Conservation (phyloP, 2,797 vertebrate genomes). For the Microchirus variegatus region DNA sequence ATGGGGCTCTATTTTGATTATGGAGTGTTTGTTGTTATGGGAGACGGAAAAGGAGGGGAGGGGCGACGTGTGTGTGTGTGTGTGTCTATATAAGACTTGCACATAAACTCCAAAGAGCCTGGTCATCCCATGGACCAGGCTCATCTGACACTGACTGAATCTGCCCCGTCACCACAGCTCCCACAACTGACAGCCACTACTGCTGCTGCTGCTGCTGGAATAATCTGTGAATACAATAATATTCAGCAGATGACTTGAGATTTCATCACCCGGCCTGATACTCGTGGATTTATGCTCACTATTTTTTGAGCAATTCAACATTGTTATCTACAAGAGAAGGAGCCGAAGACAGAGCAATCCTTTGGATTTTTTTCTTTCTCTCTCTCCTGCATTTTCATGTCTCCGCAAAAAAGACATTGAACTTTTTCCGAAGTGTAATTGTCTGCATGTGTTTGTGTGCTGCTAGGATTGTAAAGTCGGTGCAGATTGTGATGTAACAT, state of each 20-base stretch:
- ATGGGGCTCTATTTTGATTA: conserved; percentile 78
- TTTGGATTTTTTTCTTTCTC: conserved; percentile 9
- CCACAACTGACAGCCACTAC: conserved; percentile 11
- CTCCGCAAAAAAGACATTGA: conserved; percentile 13
- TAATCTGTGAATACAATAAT: conserved; percentile 14
- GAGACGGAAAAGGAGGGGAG: conserved; percentile 66
- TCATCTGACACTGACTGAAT: conserved; percentile 18
- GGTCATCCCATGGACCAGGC: conserved; percentile 73
- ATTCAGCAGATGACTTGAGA: conserved; percentile 18
- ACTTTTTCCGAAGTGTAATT: neutral
- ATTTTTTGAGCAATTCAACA: neutral
- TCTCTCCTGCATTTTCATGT: neutral
- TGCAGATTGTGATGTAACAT: conserved; percentile 42
- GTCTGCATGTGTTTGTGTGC: neutral
- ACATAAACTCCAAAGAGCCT: conserved; percentile 76
- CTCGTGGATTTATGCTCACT: conserved; percentile 45
- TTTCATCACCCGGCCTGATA: conserved; percentile 12
- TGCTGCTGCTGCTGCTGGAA: conserved; percentile 32
- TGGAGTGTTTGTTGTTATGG: conserved; percentile 67
- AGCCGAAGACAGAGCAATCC: conserved; percentile 14
- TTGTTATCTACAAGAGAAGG: conserved; percentile 11
- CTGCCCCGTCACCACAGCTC: conserved; percentile 5
- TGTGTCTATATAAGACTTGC: conserved; percentile 74
- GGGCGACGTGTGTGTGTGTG: conserved; percentile 44
- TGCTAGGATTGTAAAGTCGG: conserved; percentile 2